A percentile compares a stretch with the other conserved stretches of the same genome.
phyloP scores from a whole-genome alignment of 1,140 invertebrate species.

The Danaus plexippus region DNA sequence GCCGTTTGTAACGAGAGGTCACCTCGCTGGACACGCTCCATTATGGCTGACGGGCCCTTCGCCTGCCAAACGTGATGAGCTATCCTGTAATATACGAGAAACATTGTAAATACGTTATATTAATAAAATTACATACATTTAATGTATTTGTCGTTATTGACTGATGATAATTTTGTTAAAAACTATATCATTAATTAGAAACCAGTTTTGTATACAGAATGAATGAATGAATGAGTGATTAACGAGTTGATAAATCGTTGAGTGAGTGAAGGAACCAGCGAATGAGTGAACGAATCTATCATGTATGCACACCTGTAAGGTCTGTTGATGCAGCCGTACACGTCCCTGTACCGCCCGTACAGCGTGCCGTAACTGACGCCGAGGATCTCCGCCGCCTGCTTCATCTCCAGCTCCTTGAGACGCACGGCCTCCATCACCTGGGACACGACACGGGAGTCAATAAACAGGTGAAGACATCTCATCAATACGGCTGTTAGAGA shows the following conservation, averaged over 20 bases:
- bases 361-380: constrained; percentile 92
- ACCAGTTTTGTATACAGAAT: too few species aligned
- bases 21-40: constrained; percentile 79
- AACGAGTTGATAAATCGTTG: too few species aligned
- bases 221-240: too few species aligned
- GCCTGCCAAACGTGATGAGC: constrained; percentile 84
- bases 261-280: too few species aligned
- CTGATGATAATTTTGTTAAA: too few species aligned
- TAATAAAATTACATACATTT: too few species aligned
- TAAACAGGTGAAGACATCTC: too few species aligned
- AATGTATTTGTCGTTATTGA: too few species aligned
- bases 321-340: constrained; percentile 88
- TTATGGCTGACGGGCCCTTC: constrained; percentile 79
- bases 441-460: not conserved
- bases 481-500: too few species aligned
- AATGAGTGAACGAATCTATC: too few species aligned
- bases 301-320: constrained; percentile 76
- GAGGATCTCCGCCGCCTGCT: constrained; percentile 89
- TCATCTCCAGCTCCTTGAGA: constrained; percentile 93
- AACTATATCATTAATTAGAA: too few species aligned
- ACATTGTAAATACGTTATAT: not conserved
- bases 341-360: constrained; percentile 89
- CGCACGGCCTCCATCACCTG: constrained; percentile 89
- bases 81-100: constrained; percentile 53
- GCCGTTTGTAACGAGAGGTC: constrained; percentile 80